phyloP scores from a whole-genome alignment of 1,140 invertebrate genomes.

The Hycleus cichorii region DNA sequence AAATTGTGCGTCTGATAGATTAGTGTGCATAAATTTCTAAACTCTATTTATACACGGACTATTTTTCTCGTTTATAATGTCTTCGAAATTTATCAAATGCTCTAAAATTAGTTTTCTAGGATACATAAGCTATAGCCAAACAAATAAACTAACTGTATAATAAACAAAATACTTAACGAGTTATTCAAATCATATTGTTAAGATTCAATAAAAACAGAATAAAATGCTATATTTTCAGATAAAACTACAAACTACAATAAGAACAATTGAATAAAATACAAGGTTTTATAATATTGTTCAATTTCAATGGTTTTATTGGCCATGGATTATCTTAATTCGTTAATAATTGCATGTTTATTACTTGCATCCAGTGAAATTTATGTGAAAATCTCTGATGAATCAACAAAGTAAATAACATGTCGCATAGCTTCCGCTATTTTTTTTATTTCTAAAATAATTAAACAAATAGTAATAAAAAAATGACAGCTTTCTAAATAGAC shows the following conservation, averaged over 20 bases:
- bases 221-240: no score
- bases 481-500: no score
- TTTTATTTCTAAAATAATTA: not conserved
- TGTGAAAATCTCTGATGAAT: conserved; percentile 6
- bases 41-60: no score
- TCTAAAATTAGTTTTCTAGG: not conserved
- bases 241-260: no score
- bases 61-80: not conserved
- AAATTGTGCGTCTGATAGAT: no score
- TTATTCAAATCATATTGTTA: no score
- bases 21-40: no score
- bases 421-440: not conserved
- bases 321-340: no score
- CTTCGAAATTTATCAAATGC: not conserved
- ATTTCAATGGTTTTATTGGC: no score
- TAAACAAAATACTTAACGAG: not conserved
- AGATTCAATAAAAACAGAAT: no score
- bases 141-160: not conserved
- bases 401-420: not conserved
- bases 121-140: not conserved
- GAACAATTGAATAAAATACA: no score
- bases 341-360: not conserved
- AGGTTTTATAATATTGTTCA: no score
- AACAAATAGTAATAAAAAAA: not conserved
- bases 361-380: conserved; percentile 4